These are phyloP conservation scores for Sander lucioperca DNA, from an alignment of 2,113 vertebrate genomes.

Conservation along the genomic window DNA sequence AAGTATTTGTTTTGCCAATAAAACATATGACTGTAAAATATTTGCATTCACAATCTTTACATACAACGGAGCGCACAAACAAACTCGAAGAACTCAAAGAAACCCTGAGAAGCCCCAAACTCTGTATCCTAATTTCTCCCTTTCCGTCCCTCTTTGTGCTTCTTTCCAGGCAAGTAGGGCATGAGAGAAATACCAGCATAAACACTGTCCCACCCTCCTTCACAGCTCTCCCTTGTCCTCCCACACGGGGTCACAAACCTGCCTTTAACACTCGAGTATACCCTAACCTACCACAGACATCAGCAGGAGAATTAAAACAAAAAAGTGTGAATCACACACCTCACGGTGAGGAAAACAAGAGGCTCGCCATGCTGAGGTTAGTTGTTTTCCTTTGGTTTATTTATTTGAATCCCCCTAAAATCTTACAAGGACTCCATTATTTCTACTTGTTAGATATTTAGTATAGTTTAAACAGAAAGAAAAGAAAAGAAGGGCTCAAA, in stretches of 20 bases:
- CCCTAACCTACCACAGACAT: constrained; percentile 19
- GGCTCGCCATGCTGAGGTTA: constrained; percentile 21
- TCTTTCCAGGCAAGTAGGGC: constrained; percentile 48
- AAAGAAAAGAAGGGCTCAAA: not conserved
- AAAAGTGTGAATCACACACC: constrained; percentile 28
- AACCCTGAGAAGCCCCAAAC: constrained; percentile 14
- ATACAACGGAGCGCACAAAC: not conserved
- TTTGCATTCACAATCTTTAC: not conserved
- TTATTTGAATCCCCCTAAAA: constrained; percentile 1
- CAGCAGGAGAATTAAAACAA: constrained; percentile 17
- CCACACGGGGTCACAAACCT: constrained; percentile 49
- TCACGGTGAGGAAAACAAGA: constrained; percentile 32
- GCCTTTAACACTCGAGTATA: constrained; percentile 50
- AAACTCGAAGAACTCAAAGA: not conserved
- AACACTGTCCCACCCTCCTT: constrained; percentile 67
- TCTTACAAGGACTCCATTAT: not conserved
- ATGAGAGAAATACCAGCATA: constrained; percentile 55
- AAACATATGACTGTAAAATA: constrained; percentile 15
- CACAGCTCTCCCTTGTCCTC: constrained; percentile 46
- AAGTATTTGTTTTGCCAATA: not conserved
- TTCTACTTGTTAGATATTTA: not conserved
- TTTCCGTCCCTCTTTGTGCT: constrained; percentile 10
- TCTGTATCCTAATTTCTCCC: constrained; percentile 1
- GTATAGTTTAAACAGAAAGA: not conserved
- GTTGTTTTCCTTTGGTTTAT: constrained; percentile 11